These are phyloP conservation scores for Eulimnadia texana DNA, from an alignment of 1,140 invertebrate genomes.

Conservation along the genomic window DNA sequence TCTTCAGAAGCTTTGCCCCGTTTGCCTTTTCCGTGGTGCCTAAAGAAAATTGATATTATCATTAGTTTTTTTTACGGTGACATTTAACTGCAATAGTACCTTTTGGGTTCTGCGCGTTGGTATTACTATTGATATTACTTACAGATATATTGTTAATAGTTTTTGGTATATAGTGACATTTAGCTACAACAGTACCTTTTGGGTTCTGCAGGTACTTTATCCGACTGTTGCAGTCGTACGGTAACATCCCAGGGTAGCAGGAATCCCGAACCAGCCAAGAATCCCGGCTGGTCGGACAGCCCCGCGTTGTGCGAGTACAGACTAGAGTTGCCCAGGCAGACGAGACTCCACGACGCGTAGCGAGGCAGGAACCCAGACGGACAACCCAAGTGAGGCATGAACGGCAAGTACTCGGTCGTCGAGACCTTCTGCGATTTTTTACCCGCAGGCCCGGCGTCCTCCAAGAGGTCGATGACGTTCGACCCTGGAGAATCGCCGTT, in stretches of 20 bases:
- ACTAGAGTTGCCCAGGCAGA: slow-evolving; percentile 76
- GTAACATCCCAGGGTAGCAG: slow-evolving; percentile 90
- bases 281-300: slow-evolving; percentile 44
- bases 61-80: too few relatives aligned
- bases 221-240: slow-evolving; percentile 39
- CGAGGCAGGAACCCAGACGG: slow-evolving; percentile 63
- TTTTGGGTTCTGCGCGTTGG: too few relatives aligned
- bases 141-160: too few relatives aligned
- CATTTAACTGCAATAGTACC: too few relatives aligned
- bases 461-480: slow-evolving; percentile 2
- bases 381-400: slow-evolving; percentile 70
- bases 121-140: too few relatives aligned
- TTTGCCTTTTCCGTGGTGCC: slow-evolving; percentile 16
- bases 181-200: not conserved
- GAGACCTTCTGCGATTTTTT: slow-evolving; percentile 41
- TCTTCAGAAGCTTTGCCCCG: slow-evolving; percentile 27
- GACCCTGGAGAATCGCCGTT: not conserved
- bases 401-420: slow-evolving; percentile 76
- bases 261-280: slow-evolving; percentile 76
- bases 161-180: too few relatives aligned
- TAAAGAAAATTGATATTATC: too few relatives aligned
- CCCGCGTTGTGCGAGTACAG: slow-evolving; percentile 78
- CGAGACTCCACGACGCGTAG: slow-evolving; percentile 84
- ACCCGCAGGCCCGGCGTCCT: not conserved
- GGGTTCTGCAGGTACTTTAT: slow-evolving; percentile 15